Evolutionary conservation across 2,797 vertebrate genomes (phyloP).

Genomic region (Numenius phaeopus): DNA sequence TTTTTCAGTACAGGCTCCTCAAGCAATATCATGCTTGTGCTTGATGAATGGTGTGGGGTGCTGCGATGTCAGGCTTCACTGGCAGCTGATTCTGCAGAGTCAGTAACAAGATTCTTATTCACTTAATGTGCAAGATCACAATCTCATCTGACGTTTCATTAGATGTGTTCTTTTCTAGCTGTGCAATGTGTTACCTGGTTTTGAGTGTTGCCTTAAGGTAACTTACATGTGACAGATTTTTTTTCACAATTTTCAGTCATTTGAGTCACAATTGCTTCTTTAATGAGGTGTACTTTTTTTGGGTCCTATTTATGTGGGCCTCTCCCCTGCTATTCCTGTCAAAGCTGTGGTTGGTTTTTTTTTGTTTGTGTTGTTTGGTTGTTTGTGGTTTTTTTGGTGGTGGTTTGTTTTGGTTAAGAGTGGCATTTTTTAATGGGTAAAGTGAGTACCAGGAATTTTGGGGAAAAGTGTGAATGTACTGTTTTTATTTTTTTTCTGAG

Average conservation of each 20-base stretch:
- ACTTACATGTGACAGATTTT: background rate
- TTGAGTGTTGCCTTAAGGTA: background rate
- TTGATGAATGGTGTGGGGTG: background rate
- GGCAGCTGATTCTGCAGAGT: background rate
- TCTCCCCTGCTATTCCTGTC: background rate
- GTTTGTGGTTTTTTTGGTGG: background rate
- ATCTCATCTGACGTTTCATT: background rate
- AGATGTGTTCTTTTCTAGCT: background rate
- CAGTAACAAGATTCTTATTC: background rate
- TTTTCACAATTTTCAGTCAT: background rate
- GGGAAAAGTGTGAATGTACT: background rate
- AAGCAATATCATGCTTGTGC: fast-evolving
- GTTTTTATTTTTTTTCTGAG: background rate
- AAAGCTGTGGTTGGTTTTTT: background rate
- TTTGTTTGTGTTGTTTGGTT: background rate
- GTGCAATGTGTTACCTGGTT: background rate
- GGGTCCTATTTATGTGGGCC: background rate
- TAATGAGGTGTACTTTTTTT: background rate
- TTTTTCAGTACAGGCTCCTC: background rate
- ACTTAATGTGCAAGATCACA: background rate
- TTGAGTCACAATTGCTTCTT: background rate
- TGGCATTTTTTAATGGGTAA: background rate
- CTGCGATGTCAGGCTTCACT: background rate
- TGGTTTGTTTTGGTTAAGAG: background rate
- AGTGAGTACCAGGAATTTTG: background rate